A percentile compares a stretch with the other conserved stretches of the same genome.
phyloP scores from a whole-genome alignment of 2,113 vertebrate genomes.

The Microcebus murinus region DNA sequence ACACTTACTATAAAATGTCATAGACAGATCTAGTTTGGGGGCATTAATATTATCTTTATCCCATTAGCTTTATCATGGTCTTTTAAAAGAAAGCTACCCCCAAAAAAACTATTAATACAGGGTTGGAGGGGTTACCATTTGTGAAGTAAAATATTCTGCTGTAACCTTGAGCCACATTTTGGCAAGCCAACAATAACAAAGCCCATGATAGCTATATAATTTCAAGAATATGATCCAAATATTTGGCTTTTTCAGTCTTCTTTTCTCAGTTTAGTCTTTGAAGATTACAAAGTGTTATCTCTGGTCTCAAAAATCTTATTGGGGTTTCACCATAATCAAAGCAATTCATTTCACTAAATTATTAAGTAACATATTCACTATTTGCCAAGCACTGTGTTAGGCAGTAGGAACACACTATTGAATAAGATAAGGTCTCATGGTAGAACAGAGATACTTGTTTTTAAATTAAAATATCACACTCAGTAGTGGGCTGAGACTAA shows the following conservation, averaged over 20 bases:
- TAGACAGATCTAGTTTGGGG: conserved; percentile 49
- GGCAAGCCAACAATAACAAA: conserved; percentile 29
- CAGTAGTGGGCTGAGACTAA: not conserved
- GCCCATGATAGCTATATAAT: conserved; percentile 51
- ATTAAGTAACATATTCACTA: not conserved
- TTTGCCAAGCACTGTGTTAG: not conserved
- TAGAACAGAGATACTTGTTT: not conserved
- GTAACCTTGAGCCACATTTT: conserved; percentile 61
- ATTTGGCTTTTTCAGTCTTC: not conserved
- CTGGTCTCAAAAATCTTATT: not conserved
- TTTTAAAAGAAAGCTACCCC: conserved; percentile 67
- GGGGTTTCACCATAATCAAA: not conserved
- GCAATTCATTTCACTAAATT: not conserved
- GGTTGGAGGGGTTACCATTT: not conserved
- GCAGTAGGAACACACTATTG: not conserved
- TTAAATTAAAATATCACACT: conserved; percentile 30
- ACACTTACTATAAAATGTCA: conserved; percentile 29
- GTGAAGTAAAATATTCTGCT: conserved; percentile 45
- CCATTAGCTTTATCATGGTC: conserved; percentile 27
- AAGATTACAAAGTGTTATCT: conserved; percentile 3
- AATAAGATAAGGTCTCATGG: not conserved
- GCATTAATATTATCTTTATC: conserved; percentile 48
- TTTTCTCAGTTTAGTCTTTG: conserved; percentile 33
- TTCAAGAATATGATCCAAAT: conserved; percentile 52
- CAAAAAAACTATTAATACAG: conserved; percentile 38